Percentiles rank a stretch among this genome's conserved stretches.
These are phyloP conservation scores for Petrolisthes manimaculis DNA, from an alignment of 2,888 invertebrate species.

Conservation along the genomic window DNA sequence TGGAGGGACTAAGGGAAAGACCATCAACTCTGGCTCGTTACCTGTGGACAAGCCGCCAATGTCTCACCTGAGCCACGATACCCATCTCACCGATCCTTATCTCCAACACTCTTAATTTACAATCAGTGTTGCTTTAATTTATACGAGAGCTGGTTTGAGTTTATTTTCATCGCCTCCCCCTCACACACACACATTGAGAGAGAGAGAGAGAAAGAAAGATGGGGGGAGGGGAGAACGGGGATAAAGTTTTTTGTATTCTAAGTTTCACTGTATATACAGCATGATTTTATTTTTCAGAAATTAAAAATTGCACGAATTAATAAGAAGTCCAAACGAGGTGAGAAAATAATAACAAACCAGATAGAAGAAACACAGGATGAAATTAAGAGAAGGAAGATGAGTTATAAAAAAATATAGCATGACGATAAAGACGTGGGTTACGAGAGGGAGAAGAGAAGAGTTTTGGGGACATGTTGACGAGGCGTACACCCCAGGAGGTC, in stretches of 20 bases:
- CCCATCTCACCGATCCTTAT: slow-evolving; percentile 41
- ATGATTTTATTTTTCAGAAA: too few relatives aligned
- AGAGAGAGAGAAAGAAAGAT: too few relatives aligned
- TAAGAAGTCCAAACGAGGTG: background rate
- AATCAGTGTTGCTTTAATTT: slow-evolving; percentile 37
- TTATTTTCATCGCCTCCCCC: slow-evolving; percentile 40
- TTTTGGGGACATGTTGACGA: too few relatives aligned
- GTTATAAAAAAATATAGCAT: background rate
- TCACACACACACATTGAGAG: background rate
- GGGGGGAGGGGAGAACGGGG: too few relatives aligned
- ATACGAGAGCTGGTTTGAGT: slow-evolving; percentile 4
- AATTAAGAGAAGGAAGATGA: background rate
- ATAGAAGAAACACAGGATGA: background rate
- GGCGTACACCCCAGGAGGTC: too few relatives aligned
- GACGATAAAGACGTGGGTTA: background rate
- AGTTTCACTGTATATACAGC: too few relatives aligned
- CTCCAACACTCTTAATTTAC: slow-evolving; percentile 47
- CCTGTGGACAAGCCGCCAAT: slow-evolving; percentile 32
- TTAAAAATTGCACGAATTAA: too few relatives aligned
- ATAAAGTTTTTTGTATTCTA: background rate
- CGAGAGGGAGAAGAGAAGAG: slow-evolving; percentile 20
- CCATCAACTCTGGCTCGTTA: slow-evolving; percentile 38
- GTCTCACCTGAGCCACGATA: slow-evolving; percentile 38
- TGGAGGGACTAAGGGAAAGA: background rate
- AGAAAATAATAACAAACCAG: background rate